Conservation (phyloP, 35 echinoderm and acorn worm species). For the Ophiothrix spiculata region DNA sequence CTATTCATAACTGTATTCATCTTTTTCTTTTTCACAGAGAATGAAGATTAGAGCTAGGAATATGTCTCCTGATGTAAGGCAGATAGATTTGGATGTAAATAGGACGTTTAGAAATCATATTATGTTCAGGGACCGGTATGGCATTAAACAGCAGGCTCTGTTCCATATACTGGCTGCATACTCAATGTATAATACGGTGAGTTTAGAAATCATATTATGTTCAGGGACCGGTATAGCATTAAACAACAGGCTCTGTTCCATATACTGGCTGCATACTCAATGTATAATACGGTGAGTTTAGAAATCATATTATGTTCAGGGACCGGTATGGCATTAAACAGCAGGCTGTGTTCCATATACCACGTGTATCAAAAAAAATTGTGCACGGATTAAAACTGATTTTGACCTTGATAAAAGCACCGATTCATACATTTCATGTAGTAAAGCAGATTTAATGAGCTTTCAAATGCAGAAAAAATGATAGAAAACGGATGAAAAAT, state of each 20-base stretch:
- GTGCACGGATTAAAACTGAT: too few relatives aligned
- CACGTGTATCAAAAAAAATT: too few relatives aligned
- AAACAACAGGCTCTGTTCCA: conserved; percentile 96
- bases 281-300: conserved; percentile 99
- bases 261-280: conserved; percentile 93
- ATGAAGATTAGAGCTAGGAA: conserved; percentile 67
- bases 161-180: conserved; percentile 97
- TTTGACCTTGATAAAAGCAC: too few relatives aligned
- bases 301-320: too few relatives aligned
- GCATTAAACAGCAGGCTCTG: conserved; percentile 95
- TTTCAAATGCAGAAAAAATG: too few relatives aligned
- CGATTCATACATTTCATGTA: too few relatives aligned
- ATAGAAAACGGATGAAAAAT: too few relatives aligned
- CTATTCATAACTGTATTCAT: too few relatives aligned
- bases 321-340: too few relatives aligned
- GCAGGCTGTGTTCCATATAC: too few relatives aligned
- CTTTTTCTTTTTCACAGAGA: conserved; percentile 62
- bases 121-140: conserved; percentile 97
- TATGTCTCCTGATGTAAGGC: conserved; percentile 84
- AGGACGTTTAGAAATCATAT: conserved; percentile 96
- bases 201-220: conserved; percentile 97
- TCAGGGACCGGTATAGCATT: conserved; percentile 85
- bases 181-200: conserved; percentile 98
- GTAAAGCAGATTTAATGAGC: too few relatives aligned
- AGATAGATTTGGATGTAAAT: conserved; percentile 96